A percentile compares a stretch with the other conserved stretches of the same genome.
Evolutionary conservation across 2,113 vertebrate species (phyloP).

Genomic region (Galemys pyrenaicus): DNA sequence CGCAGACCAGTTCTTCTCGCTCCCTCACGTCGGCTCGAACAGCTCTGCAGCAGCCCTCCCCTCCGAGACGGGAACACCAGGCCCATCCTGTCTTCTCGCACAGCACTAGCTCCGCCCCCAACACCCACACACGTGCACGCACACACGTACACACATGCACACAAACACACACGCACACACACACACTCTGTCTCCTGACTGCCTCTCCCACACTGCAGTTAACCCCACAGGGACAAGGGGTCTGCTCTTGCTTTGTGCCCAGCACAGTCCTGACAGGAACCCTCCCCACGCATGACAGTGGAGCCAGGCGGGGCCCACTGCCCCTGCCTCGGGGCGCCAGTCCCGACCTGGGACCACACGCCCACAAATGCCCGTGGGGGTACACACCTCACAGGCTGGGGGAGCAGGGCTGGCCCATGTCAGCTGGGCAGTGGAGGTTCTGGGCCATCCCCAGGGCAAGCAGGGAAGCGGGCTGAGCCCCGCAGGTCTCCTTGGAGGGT

Average conservation of each 20-base stretch:
- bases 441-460: background rate
- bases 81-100: background rate
- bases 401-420: background rate
- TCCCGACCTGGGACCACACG: background rate
- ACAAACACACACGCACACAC: accelerated
- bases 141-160: too few relatives aligned
- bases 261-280: background rate
- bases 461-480: background rate
- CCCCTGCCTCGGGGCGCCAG: background rate
- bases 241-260: background rate
- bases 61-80: background rate
- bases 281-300: background rate
- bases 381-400: too few relatives aligned
- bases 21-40: background rate
- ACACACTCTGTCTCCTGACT: background rate
- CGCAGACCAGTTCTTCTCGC: background rate
- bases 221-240: background rate
- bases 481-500: background rate
- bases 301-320: background rate
- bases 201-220: background rate
- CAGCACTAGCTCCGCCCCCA: too few relatives aligned
- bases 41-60: background rate
- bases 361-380: background rate
- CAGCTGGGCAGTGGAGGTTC: background rate
- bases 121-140: accelerated